phyloP scores from a whole-genome alignment of 2,797 vertebrate species.

The Psittacula echo region DNA sequence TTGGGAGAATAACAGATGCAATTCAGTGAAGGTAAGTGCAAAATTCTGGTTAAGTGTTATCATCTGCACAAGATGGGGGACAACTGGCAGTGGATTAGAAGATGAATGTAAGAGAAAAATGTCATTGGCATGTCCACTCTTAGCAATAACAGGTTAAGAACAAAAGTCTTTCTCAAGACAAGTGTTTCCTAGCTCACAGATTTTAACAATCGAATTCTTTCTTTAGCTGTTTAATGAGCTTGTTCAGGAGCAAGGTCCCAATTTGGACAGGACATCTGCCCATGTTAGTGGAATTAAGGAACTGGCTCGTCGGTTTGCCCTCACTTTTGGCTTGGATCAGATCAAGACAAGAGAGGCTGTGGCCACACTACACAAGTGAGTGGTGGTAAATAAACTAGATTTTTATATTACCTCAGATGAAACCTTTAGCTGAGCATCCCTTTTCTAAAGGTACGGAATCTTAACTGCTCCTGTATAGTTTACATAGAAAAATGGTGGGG shows the following conservation, averaged over 20 bases:
- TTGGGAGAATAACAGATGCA: neutral
- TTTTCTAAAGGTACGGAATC: neutral
- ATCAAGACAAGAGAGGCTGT: conserved; percentile 99
- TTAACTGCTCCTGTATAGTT: accelerated
- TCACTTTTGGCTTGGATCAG: conserved; percentile 98
- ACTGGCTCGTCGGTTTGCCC: conserved; percentile 95
- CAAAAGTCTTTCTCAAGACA: neutral
- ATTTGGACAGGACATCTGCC: conserved; percentile 95
- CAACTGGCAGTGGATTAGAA: neutral
- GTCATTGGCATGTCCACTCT: accelerated
- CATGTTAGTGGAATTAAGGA: conserved; percentile 99
- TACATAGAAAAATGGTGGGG: neutral
- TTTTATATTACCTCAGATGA: neutral
- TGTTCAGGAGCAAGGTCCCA: conserved; percentile 96
- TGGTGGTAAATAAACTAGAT: conserved; percentile 61
- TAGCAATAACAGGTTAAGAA: neutral
- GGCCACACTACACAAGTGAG: conserved; percentile 98
- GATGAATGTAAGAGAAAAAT: neutral
- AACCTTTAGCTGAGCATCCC: neutral
- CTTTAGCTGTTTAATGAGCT: conserved; percentile 96
- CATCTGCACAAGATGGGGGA: neutral
- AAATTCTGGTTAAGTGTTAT: neutral
- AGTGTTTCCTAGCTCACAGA: neutral
- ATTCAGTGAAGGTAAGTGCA: neutral
- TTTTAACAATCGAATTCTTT: conserved; percentile 23